Percentiles rank a stretch among this genome's conserved stretches.
phyloP scores from a whole-genome alignment of 2,113 vertebrate genomes.

The Chlorocebus sabaeus region DNA sequence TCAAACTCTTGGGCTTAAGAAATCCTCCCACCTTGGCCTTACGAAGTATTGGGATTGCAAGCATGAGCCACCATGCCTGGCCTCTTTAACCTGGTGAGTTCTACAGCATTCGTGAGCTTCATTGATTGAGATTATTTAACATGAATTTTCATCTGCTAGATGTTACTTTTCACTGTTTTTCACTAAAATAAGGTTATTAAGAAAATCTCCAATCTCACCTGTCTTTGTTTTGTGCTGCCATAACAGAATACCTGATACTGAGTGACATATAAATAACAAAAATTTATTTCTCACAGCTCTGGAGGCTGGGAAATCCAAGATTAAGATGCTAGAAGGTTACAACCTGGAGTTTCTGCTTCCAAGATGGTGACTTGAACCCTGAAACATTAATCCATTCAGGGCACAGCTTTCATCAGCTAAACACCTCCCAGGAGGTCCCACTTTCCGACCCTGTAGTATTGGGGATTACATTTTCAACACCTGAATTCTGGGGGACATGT shows the following conservation, averaged over 20 bases:
- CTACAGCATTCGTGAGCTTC: neutral
- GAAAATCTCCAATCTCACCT: neutral
- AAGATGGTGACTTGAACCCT: neutral
- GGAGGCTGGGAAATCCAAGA: neutral
- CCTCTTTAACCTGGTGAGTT: neutral
- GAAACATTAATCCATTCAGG: neutral
- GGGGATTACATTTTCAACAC: neutral
- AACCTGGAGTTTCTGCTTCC: neutral
- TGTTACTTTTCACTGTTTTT: neutral
- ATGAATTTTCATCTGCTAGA: neutral
- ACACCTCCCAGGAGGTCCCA: neutral
- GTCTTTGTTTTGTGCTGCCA: neutral
- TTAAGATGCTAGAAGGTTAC: neutral
- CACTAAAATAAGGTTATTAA: neutral
- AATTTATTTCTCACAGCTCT: neutral
- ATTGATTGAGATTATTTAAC: neutral
- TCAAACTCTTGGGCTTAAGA: too few species aligned
- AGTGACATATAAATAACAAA: neutral
- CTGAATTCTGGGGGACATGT: neutral
- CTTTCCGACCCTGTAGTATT: neutral
- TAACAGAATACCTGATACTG: neutral
- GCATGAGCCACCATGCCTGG: too few species aligned
- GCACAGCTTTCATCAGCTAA: neutral
- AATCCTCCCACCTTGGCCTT: too few species aligned
- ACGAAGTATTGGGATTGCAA: too few species aligned